Conservation (phyloP, 2,797 vertebrate species). For the Lerista edwardsae region DNA sequence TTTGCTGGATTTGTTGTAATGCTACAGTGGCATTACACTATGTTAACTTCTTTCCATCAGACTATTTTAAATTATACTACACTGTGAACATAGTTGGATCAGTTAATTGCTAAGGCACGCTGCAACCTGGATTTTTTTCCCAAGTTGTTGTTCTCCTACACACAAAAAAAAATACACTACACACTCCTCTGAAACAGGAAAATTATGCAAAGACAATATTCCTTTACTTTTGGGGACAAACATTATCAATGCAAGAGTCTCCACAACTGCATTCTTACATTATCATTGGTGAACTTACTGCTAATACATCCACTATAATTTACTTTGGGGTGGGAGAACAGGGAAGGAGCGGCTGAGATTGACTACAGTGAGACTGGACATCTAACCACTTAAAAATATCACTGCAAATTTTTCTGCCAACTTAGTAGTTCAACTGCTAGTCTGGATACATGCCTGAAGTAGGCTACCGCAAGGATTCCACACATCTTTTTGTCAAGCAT, state of each 20-base stretch:
- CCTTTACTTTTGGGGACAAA: not conserved
- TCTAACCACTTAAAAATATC: not conserved
- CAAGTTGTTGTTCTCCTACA: not conserved
- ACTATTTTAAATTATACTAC: constrained; percentile 9
- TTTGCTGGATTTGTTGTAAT: not conserved
- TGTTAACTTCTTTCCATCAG: not conserved
- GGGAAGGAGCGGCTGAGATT: not conserved
- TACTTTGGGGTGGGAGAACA: not conserved
- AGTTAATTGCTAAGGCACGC: not conserved
- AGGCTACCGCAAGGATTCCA: not conserved
- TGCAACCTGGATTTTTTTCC: not conserved
- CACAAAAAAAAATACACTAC: not conserved
- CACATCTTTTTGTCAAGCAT: not conserved
- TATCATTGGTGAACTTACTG: not conserved
- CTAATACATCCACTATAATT: not conserved
- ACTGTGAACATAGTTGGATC: not conserved
- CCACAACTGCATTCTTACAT: not conserved
- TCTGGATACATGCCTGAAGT: not conserved
- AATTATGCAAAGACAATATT: not conserved
- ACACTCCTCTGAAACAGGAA: not conserved
- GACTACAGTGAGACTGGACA: not conserved
- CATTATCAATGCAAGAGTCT: not conserved
- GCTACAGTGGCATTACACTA: constrained; percentile 18
- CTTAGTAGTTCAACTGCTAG: not conserved
- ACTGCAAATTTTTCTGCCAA: not conserved